phyloP scores from a whole-genome alignment of 2,113 vertebrate species.

The Patagioenas fasciata region DNA sequence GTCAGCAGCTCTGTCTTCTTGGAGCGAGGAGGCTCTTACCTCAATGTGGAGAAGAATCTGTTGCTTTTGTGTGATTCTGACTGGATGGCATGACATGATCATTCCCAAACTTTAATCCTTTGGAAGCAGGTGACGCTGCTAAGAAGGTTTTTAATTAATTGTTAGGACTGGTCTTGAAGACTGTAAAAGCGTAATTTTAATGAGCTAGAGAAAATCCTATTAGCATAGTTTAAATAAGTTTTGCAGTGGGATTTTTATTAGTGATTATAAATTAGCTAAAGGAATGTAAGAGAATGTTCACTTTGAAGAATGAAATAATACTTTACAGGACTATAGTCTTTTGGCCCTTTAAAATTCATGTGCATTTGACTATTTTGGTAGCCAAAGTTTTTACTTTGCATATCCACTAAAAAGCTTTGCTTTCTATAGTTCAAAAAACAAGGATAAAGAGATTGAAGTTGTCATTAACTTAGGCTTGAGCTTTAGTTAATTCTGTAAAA shows the following conservation, averaged over 20 bases:
- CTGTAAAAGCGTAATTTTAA: slow-evolving; percentile 50
- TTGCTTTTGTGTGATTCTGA: not conserved
- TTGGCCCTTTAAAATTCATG: not conserved
- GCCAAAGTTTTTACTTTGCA: not conserved
- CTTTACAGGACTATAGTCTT: not conserved
- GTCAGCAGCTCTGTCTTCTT: not conserved
- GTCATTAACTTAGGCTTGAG: not conserved
- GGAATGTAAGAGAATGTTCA: not conserved
- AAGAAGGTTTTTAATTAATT: slow-evolving; percentile 52
- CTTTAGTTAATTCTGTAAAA: slow-evolving; percentile 23
- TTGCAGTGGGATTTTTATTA: slow-evolving; percentile 21
- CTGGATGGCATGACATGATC: rapidly evolving
- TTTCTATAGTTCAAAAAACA: not conserved
- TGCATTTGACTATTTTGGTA: not conserved
- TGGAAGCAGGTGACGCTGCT: slow-evolving; percentile 20
- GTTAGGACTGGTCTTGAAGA: slow-evolving; percentile 15
- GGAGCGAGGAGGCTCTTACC: not conserved
- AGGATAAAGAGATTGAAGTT: not conserved
- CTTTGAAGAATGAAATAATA: not conserved
- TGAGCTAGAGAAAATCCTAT: slow-evolving; percentile 57
- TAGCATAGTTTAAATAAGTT: slow-evolving; percentile 43
- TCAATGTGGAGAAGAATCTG: not conserved
- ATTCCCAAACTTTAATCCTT: not conserved
- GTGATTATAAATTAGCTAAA: slow-evolving; percentile 13
- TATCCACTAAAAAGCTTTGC: not conserved